A percentile compares a stretch with the other conserved stretches of the same genome.
Evolutionary conservation across 2,797 vertebrate species (phyloP).

Genomic region (Mormyrops attenuatus): DNA sequence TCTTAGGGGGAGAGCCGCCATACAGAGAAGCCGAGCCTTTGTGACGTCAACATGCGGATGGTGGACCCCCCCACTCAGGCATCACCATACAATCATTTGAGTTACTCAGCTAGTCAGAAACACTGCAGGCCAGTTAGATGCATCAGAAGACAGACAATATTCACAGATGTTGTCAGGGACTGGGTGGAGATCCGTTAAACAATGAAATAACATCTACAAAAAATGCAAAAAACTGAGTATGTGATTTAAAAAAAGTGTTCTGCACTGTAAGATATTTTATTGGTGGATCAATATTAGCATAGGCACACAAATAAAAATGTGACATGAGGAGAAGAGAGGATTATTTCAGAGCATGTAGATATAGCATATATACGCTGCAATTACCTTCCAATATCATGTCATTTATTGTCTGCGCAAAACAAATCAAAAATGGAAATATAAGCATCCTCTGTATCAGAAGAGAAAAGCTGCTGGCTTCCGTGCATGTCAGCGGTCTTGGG

Average conservation of each 20-base stretch:
- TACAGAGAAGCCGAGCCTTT: background rate
- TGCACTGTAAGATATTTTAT: background rate
- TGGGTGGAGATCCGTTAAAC: background rate
- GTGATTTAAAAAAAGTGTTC: background rate
- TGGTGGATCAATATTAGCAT: background rate
- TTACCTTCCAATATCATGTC: background rate
- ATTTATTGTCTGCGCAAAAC: background rate
- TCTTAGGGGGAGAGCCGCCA: background rate
- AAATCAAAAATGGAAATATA: background rate
- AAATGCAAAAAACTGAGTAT: background rate
- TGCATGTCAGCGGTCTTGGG: conserved; percentile 1
- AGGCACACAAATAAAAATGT: background rate
- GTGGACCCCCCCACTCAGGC: background rate
- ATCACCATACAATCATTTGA: background rate
- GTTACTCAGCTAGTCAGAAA: background rate
- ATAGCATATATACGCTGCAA: background rate
- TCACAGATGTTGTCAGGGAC: background rate
- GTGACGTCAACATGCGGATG: background rate
- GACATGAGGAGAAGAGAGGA: background rate
- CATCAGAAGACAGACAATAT: background rate
- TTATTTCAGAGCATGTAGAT: background rate
- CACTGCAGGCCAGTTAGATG: background rate
- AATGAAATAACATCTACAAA: background rate
- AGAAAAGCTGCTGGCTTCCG: background rate
- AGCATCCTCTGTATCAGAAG: background rate